Conservation (phyloP, 2,797 vertebrate species). For the Phrynocephalus guinanensis region DNA sequence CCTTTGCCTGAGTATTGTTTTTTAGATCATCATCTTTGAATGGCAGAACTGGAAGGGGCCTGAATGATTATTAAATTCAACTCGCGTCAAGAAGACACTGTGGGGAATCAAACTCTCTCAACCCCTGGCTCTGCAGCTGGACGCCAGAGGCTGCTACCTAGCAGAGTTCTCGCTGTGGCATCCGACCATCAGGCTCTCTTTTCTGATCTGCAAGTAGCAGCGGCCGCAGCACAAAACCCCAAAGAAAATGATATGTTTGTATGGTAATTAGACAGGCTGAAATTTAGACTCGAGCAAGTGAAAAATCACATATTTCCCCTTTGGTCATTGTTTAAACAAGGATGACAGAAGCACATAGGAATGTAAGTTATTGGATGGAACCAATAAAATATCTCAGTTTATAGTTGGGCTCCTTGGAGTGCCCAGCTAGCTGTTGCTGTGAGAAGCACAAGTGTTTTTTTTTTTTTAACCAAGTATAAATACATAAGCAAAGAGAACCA, state of each 20-base stretch:
- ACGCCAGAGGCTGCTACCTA: too few relatives aligned
- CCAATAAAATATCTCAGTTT: slow-evolving; percentile 24
- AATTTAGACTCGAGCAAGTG: slow-evolving; percentile 21
- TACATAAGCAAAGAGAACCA: background rate
- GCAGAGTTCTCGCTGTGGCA: background rate
- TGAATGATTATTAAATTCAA: too few relatives aligned
- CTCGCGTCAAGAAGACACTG: too few relatives aligned
- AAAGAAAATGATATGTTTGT: slow-evolving; percentile 8
- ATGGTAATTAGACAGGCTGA: slow-evolving; percentile 9
- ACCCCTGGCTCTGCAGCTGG: too few relatives aligned
- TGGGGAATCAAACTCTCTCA: too few relatives aligned
- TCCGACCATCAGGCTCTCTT: background rate
- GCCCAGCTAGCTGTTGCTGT: background rate
- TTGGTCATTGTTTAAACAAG: slow-evolving; percentile 15
- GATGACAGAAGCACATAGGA: slow-evolving; percentile 36
- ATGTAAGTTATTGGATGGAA: slow-evolving; percentile 24
- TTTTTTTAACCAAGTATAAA: background rate
- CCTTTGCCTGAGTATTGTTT: background rate
- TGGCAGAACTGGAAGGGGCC: too few relatives aligned
- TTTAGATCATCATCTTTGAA: too few relatives aligned
- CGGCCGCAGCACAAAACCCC: slow-evolving; percentile 17
- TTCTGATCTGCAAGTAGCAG: slow-evolving; percentile 23
- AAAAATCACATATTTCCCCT: background rate
- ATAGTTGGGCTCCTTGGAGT: slow-evolving; percentile 14
- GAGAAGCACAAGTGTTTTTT: background rate